These are phyloP conservation scores for Apostichopus leukothele DNA, from an alignment of 53 echinoderm and acorn worm species.

Conservation along the genomic window DNA sequence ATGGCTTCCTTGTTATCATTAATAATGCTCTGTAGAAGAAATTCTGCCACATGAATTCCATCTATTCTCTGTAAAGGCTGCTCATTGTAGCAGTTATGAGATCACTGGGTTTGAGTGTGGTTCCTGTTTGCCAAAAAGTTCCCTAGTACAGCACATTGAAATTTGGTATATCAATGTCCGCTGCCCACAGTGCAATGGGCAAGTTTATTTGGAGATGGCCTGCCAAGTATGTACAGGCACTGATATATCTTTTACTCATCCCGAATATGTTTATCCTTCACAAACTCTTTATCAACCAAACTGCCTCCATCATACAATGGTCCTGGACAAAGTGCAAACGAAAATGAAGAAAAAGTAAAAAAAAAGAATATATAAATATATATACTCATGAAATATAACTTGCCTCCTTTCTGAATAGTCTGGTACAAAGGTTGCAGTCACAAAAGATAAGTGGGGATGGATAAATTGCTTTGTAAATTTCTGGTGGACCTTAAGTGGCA, in stretches of 20 bases:
- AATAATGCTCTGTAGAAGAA: too few relatives aligned
- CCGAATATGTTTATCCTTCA: conserved; percentile 38
- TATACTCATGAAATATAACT: conserved; percentile 22
- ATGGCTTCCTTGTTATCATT: too few relatives aligned
- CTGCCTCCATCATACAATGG: conserved; percentile 43
- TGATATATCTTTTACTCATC: background rate
- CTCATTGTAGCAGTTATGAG: too few relatives aligned
- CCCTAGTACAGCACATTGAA: too few relatives aligned
- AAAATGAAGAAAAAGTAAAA: background rate
- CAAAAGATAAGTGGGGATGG: conserved; percentile 46
- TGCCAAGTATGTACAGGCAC: conserved; percentile 4
- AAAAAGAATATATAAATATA: conserved; percentile 15
- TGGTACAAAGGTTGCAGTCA: conserved; percentile 36
- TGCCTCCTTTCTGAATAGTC: conserved; percentile 25
- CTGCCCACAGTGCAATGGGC: too few relatives aligned
- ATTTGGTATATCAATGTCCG: too few relatives aligned
- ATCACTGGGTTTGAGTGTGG: too few relatives aligned
- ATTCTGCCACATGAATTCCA: too few relatives aligned
- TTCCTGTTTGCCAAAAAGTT: too few relatives aligned
- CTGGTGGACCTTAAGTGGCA: conserved; percentile 32
- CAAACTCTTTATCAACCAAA: conserved; percentile 25
- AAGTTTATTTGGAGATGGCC: conserved; percentile 9
- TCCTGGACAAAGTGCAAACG: conserved; percentile 35
- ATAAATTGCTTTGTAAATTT: conserved; percentile 46
- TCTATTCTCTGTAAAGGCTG: too few relatives aligned